Conservation (phyloP, 2,113 vertebrate genomes). For the Psephotus haematonotus region DNA sequence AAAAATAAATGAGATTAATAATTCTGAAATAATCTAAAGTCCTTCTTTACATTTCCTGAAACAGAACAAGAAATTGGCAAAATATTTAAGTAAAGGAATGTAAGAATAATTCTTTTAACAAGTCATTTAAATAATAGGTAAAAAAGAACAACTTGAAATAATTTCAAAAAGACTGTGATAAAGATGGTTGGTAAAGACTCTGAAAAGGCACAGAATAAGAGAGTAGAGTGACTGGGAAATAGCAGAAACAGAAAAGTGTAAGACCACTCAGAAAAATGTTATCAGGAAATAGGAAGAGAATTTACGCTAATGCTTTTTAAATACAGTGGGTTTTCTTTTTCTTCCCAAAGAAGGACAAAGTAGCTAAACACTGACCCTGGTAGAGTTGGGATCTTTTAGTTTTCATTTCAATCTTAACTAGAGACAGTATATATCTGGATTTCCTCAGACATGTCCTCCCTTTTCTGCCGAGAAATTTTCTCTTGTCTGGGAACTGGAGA, state of each 20-base stretch:
- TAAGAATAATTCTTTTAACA: not conserved
- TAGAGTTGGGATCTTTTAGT: not conserved
- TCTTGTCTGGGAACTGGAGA: conserved; percentile 43
- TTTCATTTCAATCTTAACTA: conserved; percentile 12
- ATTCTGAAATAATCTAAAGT: not conserved
- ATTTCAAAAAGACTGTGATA: not conserved
- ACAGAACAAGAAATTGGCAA: not conserved
- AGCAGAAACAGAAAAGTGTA: not conserved
- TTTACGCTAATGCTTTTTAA: not conserved
- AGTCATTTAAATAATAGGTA: not conserved
- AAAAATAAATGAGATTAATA: not conserved
- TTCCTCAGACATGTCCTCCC: conserved; percentile 45
- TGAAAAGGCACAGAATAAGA: not conserved
- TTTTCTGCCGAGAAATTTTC: conserved; percentile 9
- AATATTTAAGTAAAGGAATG: not conserved
- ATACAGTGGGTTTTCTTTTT: not conserved
- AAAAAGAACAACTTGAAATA: not conserved
- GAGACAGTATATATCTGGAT: conserved; percentile 35
- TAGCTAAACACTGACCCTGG: not conserved
- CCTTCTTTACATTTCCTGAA: not conserved
- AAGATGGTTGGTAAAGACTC: not conserved
- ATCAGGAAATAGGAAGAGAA: not conserved
- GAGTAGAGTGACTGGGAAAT: not conserved
- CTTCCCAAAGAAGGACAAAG: not conserved
- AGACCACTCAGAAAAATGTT: not conserved